phyloP scores from a whole-genome alignment of 2,113 vertebrate genomes.

The Mohoua ochrocephala region DNA sequence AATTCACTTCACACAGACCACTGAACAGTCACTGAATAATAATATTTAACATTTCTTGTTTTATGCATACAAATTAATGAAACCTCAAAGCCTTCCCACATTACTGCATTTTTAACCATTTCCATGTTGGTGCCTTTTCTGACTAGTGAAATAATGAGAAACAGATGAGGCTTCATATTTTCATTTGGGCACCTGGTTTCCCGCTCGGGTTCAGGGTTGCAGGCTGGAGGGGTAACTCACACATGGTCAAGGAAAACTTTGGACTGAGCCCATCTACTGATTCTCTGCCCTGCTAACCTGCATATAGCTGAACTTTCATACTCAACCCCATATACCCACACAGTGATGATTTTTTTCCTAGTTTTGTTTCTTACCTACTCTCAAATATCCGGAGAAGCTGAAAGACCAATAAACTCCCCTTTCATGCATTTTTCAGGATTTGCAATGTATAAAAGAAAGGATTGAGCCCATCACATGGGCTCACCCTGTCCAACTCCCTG shows the following conservation, averaged over 20 bases:
- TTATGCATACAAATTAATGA: neutral
- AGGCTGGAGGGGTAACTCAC: neutral
- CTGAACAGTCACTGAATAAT: neutral
- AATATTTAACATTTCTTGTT: neutral
- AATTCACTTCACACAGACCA: neutral
- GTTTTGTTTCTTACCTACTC: neutral
- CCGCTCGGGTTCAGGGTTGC: neutral
- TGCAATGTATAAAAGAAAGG: neutral
- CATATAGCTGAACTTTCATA: neutral
- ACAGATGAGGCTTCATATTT: neutral
- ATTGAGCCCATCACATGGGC: neutral
- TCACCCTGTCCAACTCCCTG: neutral
- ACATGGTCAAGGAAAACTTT: neutral
- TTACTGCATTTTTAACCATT: neutral
- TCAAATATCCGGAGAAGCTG: neutral
- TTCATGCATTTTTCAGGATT: neutral
- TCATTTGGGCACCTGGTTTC: neutral
- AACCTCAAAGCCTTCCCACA: neutral
- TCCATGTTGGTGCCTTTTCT: neutral
- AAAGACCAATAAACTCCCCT: neutral
- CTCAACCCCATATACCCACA: neutral
- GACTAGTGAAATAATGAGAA: neutral
- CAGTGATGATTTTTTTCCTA: neutral
- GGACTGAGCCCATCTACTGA: neutral
- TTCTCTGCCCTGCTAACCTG: neutral